Evolutionary conservation across 92 coral and sea anemone genomes (phyloP).

Genomic region (Meandrina meandrites): DNA sequence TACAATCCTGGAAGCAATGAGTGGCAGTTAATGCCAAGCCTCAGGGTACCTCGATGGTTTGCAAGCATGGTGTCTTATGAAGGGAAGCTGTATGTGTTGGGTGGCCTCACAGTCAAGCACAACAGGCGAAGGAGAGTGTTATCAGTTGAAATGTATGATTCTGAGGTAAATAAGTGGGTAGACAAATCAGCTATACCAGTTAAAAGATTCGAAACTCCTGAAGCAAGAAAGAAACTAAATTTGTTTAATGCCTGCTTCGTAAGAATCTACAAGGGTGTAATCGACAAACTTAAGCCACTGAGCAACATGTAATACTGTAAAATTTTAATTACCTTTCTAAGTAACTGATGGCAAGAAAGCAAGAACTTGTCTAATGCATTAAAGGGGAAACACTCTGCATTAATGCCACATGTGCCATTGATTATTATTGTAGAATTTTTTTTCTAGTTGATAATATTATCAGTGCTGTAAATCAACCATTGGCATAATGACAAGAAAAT

Average conservation of each 20-base stretch:
- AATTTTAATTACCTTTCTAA: too few species aligned
- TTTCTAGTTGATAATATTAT: too few species aligned
- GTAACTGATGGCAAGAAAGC: too few species aligned
- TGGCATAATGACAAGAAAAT: too few species aligned
- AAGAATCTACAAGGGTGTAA: not conserved
- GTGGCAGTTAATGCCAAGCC: conserved; percentile 65
- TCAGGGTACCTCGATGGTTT: conserved; percentile 54
- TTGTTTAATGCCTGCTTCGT: conserved; percentile 5
- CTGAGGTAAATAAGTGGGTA: not conserved
- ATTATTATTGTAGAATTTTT: too few species aligned
- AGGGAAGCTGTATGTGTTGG: conserved; percentile 61
- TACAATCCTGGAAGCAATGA: conserved; percentile 63
- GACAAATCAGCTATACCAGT: conserved; percentile 3
- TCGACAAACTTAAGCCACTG: not conserved
- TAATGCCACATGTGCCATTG: too few species aligned
- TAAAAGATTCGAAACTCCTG: not conserved
- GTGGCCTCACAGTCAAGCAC: conserved; percentile 36
- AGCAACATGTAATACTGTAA: not conserved
- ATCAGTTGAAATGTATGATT: conserved; percentile 8
- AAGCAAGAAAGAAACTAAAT: not conserved
- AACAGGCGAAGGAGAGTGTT: not conserved
- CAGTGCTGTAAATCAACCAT: too few species aligned
- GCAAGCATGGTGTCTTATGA: conserved; percentile 71
- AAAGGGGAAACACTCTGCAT: too few species aligned
- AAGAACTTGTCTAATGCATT: too few species aligned